Evolutionary conservation across 2,113 vertebrate genomes (phyloP).

Genomic region (Protobothrops mucrosquamatus): DNA sequence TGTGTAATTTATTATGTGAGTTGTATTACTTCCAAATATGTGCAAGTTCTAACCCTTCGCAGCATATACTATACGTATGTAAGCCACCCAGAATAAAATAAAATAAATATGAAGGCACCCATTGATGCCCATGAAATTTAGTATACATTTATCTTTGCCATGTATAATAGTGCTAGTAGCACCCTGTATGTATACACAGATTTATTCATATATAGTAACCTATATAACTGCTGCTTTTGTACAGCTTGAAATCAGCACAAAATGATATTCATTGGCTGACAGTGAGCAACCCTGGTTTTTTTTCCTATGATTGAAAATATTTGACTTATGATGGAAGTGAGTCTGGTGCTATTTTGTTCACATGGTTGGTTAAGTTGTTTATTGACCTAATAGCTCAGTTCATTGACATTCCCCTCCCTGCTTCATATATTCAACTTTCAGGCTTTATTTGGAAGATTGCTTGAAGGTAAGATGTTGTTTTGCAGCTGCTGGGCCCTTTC

Average conservation of each 20-base stretch:
- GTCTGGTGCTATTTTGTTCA: background rate
- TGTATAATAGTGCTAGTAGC: background rate
- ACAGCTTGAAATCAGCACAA: background rate
- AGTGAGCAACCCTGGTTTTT: background rate
- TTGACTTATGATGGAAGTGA: background rate
- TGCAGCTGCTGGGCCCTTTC: slow-evolving; percentile 26
- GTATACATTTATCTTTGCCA: background rate
- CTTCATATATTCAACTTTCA: background rate
- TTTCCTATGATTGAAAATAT: background rate
- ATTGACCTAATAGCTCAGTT: background rate
- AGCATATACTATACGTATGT: background rate
- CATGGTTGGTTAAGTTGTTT: background rate
- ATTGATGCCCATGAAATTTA: background rate
- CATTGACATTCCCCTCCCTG: background rate
- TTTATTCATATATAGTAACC: background rate
- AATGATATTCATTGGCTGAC: background rate
- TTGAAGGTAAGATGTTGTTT: slow-evolving; percentile 2
- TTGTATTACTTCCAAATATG: background rate
- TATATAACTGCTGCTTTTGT: background rate
- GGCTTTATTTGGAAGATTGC: slow-evolving; percentile 3
- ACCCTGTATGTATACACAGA: background rate
- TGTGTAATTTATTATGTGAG: background rate
- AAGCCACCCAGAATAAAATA: background rate
- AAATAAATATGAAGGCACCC: background rate
- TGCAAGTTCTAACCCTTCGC: background rate